These are phyloP conservation scores for Mormyrus proboscirostris DNA, from an alignment of 2,797 vertebrate species.

Conservation along the genomic window DNA sequence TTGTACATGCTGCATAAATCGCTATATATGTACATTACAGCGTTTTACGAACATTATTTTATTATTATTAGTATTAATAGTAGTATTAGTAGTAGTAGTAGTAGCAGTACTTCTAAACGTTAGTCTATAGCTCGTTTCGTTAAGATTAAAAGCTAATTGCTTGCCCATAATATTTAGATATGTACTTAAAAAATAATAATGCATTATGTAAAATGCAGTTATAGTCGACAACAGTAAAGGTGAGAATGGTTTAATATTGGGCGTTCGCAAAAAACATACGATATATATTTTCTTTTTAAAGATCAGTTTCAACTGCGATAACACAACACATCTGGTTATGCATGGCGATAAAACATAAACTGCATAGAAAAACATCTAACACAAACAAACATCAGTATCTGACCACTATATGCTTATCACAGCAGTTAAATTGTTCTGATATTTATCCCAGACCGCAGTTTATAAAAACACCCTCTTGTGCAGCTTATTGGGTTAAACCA, in stretches of 20 bases:
- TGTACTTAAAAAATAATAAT: neutral
- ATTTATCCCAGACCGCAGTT: slow-evolving; percentile 62
- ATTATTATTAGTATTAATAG: neutral
- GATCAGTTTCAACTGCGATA: neutral
- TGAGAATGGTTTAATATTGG: neutral
- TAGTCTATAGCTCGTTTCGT: neutral
- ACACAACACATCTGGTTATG: neutral
- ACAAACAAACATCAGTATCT: neutral
- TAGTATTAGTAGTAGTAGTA: neutral
- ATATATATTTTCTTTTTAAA: too few species aligned
- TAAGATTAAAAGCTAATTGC: neutral
- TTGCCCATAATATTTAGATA: neutral
- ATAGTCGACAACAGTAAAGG: neutral
- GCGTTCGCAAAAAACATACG: neutral
- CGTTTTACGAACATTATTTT: neutral
- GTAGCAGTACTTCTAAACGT: neutral
- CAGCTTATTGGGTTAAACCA: slow-evolving; percentile 67
- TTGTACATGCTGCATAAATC: neutral
- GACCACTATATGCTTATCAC: neutral
- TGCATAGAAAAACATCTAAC: neutral
- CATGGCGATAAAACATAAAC: neutral
- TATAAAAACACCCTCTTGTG: slow-evolving; percentile 43
- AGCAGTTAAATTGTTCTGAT: slow-evolving; percentile 43
- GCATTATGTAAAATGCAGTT: neutral
- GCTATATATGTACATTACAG: neutral